Percentiles rank a stretch among this genome's conserved stretches.
Evolutionary conservation across 1,140 invertebrate species (phyloP).

Genomic region (Hypothenemus hampei): DNA sequence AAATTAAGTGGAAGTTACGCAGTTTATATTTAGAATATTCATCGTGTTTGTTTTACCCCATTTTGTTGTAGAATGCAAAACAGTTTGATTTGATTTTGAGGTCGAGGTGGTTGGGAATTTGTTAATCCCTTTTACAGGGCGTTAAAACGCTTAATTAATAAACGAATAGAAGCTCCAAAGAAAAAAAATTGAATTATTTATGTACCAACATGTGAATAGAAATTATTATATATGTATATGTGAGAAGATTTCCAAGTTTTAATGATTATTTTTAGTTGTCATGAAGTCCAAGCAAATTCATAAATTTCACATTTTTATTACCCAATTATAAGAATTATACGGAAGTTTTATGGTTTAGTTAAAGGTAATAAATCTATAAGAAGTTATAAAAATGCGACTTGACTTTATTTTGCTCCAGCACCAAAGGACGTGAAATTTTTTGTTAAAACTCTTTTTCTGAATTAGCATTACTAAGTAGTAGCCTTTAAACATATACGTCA

Average conservation of each 20-base stretch:
- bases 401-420: too few relatives aligned
- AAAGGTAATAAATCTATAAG: constrained; percentile 21
- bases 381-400: constrained; percentile 17
- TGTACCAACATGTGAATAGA: not conserved
- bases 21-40: constrained; percentile 10
- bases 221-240: too few relatives aligned
- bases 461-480: too few relatives aligned
- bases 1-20: constrained; percentile 8
- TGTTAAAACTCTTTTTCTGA: too few relatives aligned
- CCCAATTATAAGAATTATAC: constrained; percentile 29
- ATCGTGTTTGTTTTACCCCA: not conserved
- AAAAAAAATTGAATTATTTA: not conserved
- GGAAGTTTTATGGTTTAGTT: constrained; percentile 17
- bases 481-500: too few relatives aligned
- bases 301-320: constrained; percentile 27
- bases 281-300: constrained; percentile 9
- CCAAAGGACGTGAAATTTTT: too few relatives aligned
- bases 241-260: constrained; percentile 2
- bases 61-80: constrained; percentile 1
- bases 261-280: constrained; percentile 16
- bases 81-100: constrained; percentile 2
- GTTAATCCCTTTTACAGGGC: not conserved
- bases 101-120: not conserved
- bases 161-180: not conserved
- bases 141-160: not conserved